Percentiles rank a stretch among this genome's conserved stretches.
Evolutionary conservation across 2,888 invertebrate genomes (phyloP).

Genomic region (Oeneis ivallda): DNA sequence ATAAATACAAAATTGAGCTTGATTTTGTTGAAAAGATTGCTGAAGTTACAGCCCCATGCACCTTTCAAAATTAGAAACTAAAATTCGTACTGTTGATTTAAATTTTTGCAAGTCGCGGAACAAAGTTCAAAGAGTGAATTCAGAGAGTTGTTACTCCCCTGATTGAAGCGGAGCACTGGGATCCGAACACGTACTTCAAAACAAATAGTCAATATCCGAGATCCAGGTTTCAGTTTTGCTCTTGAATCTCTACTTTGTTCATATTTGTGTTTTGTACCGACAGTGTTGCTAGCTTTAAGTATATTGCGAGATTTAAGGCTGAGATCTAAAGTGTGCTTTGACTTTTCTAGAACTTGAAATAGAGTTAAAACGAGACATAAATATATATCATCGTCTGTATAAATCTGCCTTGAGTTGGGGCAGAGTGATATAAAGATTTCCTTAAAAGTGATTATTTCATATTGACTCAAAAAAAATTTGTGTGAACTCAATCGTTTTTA

Average conservation of each 20-base stretch:
- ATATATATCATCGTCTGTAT: too few species aligned
- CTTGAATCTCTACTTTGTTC: constrained; percentile 10
- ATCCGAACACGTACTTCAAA: constrained; percentile 29
- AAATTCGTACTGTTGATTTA: neutral
- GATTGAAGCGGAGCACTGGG: constrained; percentile 25
- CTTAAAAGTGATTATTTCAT: too few species aligned
- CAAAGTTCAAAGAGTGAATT: constrained; percentile 4
- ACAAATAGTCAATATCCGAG: constrained; percentile 28
- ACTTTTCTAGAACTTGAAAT: too few species aligned
- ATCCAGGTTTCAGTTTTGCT: constrained; percentile 8
- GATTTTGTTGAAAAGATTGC: too few species aligned
- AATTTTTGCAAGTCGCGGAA: neutral
- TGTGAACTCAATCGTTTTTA: too few species aligned
- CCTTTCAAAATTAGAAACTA: neutral
- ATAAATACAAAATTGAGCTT: too few species aligned
- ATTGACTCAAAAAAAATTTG: too few species aligned
- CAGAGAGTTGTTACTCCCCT: constrained; percentile 4
- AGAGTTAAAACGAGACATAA: too few species aligned
- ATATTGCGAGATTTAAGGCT: neutral
- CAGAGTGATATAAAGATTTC: too few species aligned
- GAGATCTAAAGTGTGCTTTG: too few species aligned
- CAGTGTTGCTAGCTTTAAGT: neutral
- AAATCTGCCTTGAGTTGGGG: too few species aligned
- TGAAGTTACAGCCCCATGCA: too few species aligned
- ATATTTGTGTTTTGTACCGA: neutral